Percentiles rank a stretch among this genome's conserved stretches.
Conservation (phyloP, 1,140 invertebrate genomes). For the Scaptomyza pallida region DNA sequence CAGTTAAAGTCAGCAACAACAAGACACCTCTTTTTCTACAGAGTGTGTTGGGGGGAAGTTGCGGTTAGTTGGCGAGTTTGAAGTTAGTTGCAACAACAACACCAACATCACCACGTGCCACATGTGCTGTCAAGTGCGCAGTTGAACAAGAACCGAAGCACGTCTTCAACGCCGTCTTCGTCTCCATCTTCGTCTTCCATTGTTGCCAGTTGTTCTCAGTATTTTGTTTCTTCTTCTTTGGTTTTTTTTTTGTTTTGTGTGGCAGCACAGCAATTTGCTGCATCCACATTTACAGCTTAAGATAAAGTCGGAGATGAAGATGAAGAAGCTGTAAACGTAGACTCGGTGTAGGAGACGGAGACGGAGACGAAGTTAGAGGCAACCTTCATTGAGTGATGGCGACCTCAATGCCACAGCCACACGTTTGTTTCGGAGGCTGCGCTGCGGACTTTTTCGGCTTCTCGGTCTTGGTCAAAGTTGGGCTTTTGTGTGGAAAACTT, state of each 20-base stretch:
- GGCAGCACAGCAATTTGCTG: conserved; percentile 74
- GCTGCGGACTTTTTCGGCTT: conserved; percentile 63
- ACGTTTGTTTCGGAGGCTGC: conserved; percentile 71
- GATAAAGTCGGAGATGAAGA: conserved; percentile 20
- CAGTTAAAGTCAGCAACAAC: conserved; percentile 6
- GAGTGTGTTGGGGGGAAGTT: conserved; percentile 4
- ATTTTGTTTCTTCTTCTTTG: conserved; percentile 25
- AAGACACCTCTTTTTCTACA: conserved; percentile 11
- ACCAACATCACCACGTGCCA: conserved; percentile 61
- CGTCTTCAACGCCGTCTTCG: conserved; percentile 26
- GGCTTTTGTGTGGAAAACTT: conserved; percentile 41
- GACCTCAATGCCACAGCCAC: conserved; percentile 78
- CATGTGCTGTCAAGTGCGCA: conserved; percentile 77
- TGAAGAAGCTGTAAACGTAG: not conserved
- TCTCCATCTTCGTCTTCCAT: conserved; percentile 33
- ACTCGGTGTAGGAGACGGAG: conserved; percentile 10
- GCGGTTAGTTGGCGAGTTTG: conserved; percentile 11
- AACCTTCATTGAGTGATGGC: conserved; percentile 77
- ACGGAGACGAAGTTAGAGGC: conserved; percentile 24
- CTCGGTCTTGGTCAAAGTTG: conserved; percentile 79
- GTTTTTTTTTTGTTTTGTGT: too few relatives aligned
- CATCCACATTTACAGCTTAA: conserved; percentile 55
- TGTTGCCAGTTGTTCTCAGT: conserved; percentile 48
- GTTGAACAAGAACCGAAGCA: conserved; percentile 47
- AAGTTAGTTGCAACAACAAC: conserved; percentile 24